phyloP scores from a whole-genome alignment of 2,888 invertebrate species.

The Chloromyia formosa region DNA sequence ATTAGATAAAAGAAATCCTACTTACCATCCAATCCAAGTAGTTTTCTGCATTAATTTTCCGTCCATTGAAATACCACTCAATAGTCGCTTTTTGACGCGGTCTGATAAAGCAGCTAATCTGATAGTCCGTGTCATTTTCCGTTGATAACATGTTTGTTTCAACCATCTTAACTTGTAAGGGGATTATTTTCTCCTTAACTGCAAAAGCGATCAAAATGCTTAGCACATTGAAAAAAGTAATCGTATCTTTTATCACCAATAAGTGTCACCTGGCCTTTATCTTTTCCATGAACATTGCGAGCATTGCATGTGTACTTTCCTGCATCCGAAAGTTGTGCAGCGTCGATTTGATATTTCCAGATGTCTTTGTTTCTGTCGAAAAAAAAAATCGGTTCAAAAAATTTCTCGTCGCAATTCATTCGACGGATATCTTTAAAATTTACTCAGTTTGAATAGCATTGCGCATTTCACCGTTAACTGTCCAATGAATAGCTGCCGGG shows the following conservation, averaged over 20 bases:
- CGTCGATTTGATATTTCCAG: conserved; percentile 45
- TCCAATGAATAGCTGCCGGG: conserved; percentile 64
- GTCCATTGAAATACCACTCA: conserved; percentile 46
- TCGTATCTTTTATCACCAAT: conserved; percentile 40
- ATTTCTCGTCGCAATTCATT: background rate
- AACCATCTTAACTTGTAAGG: conserved; percentile 38
- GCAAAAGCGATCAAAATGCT: background rate
- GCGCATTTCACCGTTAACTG: conserved; percentile 34
- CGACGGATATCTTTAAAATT: background rate
- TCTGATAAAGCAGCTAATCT: conserved; percentile 47
- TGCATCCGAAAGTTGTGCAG: conserved; percentile 60
- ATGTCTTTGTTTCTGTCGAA: conserved; percentile 44
- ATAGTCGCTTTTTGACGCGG: conserved; percentile 38
- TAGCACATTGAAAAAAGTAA: background rate
- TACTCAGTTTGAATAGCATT: conserved; percentile 24
- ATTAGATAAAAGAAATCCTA: too few species aligned
- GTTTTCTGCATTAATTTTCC: conserved; percentile 35
- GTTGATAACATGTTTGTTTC: conserved; percentile 42
- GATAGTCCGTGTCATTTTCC: conserved; percentile 46
- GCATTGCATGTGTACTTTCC: conserved; percentile 66
- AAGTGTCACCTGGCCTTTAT: conserved; percentile 51
- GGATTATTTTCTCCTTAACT: conserved; percentile 46
- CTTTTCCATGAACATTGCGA: conserved; percentile 64
- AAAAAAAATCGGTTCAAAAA: conserved; percentile 5
- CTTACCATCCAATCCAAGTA: conserved; percentile 24